Evolutionary conservation across 1,140 invertebrate species (phyloP), one percentile per base, ranked within the genome.

Genomic region (Zaprionus lachaisei): DNA sequence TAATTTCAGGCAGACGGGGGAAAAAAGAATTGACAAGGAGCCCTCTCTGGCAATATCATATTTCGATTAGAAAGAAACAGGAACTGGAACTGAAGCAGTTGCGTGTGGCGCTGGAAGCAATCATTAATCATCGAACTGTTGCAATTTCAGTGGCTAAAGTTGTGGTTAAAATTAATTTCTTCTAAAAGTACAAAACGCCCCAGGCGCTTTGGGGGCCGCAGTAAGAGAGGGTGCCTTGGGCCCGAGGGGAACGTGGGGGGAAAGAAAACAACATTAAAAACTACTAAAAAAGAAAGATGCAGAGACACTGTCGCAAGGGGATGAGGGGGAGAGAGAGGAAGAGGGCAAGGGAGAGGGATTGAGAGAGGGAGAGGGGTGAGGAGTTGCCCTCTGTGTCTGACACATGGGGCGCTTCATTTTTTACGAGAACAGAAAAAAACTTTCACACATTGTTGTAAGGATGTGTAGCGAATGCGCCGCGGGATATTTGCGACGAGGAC

Each of bases 391-490:
- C 84, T 89, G 84, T 90, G 75, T 77, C 81, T 89, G 84, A 91
- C 85, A 90, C 85, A 91, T 91, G 86, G 79, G 82, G 85, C 62
- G 86, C 80, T 81, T 77, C 75, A 72, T 80, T 81, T 81, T 80
- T 72, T 84, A 57, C 61, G 60, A 65, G 61, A 56, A 82, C 69
- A 73, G 69, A 80, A 91, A 91, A 86, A 91, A 90, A 90, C 83
- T 91, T 91, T 91, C 87, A 91, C 87, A 91, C 87, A 91, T 91
- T 91, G 81, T 91, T 91, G 79, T 77, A 56, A 77, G 83, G 76
- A 87, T 86, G 83, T 91, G 87, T 86, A 87, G 81, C 77, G 74
- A 79, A 87, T 84, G 77, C 83, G 72, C 87, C 70, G 86, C 87
- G 80, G 86, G 86, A 91, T 83, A 91, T 85, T 80, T 91, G 72